Evolutionary conservation across 2,797 vertebrate species (phyloP).

Genomic region (Erithacus rubecula): DNA sequence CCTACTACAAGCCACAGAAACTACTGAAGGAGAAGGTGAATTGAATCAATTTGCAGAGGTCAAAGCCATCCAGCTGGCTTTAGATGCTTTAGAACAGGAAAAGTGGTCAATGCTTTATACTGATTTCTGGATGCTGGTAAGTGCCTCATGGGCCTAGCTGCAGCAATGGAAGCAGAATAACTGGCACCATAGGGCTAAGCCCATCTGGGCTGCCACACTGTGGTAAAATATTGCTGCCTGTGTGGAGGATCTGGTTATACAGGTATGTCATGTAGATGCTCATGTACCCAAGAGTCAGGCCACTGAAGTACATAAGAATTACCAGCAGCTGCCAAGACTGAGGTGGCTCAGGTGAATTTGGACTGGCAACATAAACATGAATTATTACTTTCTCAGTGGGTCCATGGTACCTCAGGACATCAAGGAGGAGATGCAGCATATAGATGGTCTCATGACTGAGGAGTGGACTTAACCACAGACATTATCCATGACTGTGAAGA

Average conservation of each 20-base stretch:
- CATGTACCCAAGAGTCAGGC: background rate
- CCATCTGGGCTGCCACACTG: background rate
- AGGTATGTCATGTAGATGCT: background rate
- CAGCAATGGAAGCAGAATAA: background rate
- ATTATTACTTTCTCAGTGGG: background rate
- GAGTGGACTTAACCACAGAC: background rate
- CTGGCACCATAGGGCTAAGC: background rate
- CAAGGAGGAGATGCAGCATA: background rate
- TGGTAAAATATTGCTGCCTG: background rate
- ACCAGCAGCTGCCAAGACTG: background rate
- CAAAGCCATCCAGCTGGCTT: background rate
- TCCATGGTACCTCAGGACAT: accelerated
- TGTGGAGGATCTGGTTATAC: background rate
- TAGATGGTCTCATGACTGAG: background rate
- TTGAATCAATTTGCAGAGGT: background rate
- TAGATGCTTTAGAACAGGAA: background rate
- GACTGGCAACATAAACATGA: background rate
- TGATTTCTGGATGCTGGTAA: background rate
- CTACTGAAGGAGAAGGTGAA: background rate
- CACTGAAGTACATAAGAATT: background rate
- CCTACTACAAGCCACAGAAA: background rate
- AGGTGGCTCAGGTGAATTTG: background rate
- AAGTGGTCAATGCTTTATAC: background rate
- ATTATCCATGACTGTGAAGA: background rate
- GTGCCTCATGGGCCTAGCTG: background rate